Evolutionary conservation across 2,113 vertebrate genomes (phyloP), one percentile per base, ranked within the genome.

Genomic region (Maylandia zebra): DNA sequence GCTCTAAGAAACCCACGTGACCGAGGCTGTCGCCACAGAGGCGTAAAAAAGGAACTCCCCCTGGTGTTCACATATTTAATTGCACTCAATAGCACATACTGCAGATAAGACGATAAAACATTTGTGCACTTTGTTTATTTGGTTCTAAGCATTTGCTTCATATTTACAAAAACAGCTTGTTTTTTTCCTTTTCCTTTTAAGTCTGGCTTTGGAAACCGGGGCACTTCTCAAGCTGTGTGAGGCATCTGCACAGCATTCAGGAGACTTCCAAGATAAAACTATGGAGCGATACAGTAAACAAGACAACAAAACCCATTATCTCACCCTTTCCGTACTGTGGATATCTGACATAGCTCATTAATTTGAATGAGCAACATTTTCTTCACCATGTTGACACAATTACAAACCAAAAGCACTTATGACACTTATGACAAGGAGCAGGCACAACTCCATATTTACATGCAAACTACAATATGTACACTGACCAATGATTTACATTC

Each of bases 51-150:
- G 4, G 8, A 84, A 38, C 57, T 61, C 64, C 83, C 34, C 17
- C 93, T 91, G 71, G 1, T 55, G 90, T 22, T 34, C 52, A 30
- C 7, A 6, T 16, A 3, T 4, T 14, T 12, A 10, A 9, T 2
- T 59, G n/a, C 34, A 50, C 5, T 12, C 4, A 53, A 8, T 11
- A 19, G 7, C 16, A 57, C 2, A 34, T 1, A 71, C 10, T 10
- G 6, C 12, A 89, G 19, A 82, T 22, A 86, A 17, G 14, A 74
- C 16, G 22, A 50, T 34, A 80, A 76, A 27, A 45, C 3, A 27
- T 41, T 61, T 76, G 22, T 61, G 80, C 53, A 22, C 53, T 84
- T 76, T 83, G 64, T 96, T 96, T 96, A 95, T 96, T 96, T 94
- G 90, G 88, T 86, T 95, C 88, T 93, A 90, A 91, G 90, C 93